phyloP scores from a whole-genome alignment of 2,797 vertebrate genomes.

The Anomalospiza imberbis region DNA sequence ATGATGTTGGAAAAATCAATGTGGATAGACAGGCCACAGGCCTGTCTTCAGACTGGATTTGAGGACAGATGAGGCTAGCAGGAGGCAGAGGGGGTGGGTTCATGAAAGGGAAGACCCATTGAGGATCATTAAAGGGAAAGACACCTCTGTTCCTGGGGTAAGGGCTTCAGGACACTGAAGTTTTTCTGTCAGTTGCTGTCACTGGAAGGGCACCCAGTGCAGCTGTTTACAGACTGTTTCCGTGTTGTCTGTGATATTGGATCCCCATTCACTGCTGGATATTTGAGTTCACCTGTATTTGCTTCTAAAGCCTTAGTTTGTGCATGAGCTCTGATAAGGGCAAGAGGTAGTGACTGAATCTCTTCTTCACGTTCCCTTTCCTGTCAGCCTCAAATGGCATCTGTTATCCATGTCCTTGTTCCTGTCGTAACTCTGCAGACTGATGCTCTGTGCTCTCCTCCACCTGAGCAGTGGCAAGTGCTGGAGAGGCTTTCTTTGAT shows the following conservation, averaged over 20 bases:
- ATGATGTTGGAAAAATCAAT: neutral
- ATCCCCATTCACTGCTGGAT: neutral
- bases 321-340: neutral
- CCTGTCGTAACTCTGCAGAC: neutral
- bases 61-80: neutral
- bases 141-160: neutral
- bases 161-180: neutral
- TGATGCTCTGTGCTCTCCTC: neutral
- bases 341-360: neutral
- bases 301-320: neutral
- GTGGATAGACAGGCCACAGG: neutral
- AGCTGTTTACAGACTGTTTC: neutral
- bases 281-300: neutral
- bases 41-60: neutral
- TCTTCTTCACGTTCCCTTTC: neutral
- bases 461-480: neutral
- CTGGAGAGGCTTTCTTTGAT: neutral
- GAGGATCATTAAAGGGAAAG: neutral
- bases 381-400: neutral
- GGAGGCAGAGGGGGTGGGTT: neutral
- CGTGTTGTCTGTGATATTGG: neutral
- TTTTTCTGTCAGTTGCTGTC: neutral
- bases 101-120: neutral
- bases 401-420: rapidly evolving
- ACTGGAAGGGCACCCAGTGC: neutral